phyloP scores from a whole-genome alignment of 2,888 invertebrate species.

The Acholoe squamosa region DNA sequence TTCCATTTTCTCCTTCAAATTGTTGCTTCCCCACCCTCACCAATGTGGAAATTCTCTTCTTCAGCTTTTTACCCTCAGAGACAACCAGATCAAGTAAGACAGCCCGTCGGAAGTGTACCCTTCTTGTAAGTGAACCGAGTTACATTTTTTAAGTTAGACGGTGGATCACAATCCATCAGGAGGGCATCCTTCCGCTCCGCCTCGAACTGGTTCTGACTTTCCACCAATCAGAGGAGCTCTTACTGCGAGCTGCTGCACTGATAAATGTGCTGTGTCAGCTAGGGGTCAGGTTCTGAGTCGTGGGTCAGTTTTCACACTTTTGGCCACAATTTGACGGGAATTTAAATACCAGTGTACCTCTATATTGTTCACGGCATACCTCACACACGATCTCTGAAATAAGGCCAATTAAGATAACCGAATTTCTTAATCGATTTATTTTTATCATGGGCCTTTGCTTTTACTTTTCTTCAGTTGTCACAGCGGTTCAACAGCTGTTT shows the following conservation, averaged over 20 bases:
- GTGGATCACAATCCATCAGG: not conserved
- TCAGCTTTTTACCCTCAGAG: not conserved
- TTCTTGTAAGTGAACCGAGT: not conserved
- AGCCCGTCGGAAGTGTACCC: not conserved
- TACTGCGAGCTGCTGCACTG: not conserved
- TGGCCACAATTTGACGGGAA: too few relatives aligned
- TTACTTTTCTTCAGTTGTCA: too few relatives aligned
- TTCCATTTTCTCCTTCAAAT: too few relatives aligned
- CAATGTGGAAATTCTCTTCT: not conserved
- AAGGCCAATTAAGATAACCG: too few relatives aligned
- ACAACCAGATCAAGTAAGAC: constrained; percentile 20
- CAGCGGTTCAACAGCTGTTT: too few relatives aligned
- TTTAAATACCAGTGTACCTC: too few relatives aligned
- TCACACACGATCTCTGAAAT: too few relatives aligned
- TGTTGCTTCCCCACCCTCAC: too few relatives aligned
- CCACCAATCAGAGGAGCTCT: constrained; percentile 35
- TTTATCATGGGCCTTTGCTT: too few relatives aligned
- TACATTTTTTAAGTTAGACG: not conserved
- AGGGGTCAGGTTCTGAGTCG: not conserved
- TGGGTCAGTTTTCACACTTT: too few relatives aligned
- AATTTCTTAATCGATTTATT: too few relatives aligned
- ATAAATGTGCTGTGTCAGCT: not conserved
- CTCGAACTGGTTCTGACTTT: constrained; percentile 14
- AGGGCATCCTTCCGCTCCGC: constrained; percentile 20
- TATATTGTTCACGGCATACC: too few relatives aligned